Base-by-base conservation (phyloP, 2,888 invertebrate genomes). In the Sussaba pulchella region DNA sequence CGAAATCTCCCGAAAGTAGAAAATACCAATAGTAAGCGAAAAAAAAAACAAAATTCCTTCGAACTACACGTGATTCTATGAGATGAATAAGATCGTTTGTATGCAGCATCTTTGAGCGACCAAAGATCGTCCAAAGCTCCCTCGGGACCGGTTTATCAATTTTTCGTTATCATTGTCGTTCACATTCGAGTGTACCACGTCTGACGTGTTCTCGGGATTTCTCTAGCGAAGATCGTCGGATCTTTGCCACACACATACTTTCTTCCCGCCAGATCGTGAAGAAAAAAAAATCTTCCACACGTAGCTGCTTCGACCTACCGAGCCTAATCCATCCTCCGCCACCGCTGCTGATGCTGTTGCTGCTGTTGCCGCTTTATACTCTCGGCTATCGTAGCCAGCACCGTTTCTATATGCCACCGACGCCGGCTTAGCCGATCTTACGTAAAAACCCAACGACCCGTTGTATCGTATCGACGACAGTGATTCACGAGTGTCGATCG, bases 401-500 rank as follows among this genome's bases (percentile, higher is more conserved):
- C 52, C 12, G 24, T 54, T 54, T 54, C 52, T 54, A 54, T 54
- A 54, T 26, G n/a, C n/a, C n/a, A 54, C 52, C 24, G 26, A 59
- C 57, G 36, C 57, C 36, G 57, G 39, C 61, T 61, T 39, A 63
- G 67, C 72, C 57, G 67, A 74, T 79, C 70, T 81, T 83, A 82
- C 82, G 83, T 84, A 78, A 83, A 78, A n/a, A 77, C 64, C 70
- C 43, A 54, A 77, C 74, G 45, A 67, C 45, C 31, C 45, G 52
- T 50, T 41, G 69, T 64, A 63, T 73, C 70, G 73, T 82, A 81
- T 82, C 80, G 84, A 73, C 72, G 61, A 81, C 81, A 82, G 80
- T 83, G 80, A 84, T 84, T 84, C 69, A 83, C 71, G 43, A 73
- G 52, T 59, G 72, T 59, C 50, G 71, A 81, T 82, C 75, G 81